A percentile compares a stretch with the other conserved stretches of the same genome.
Evolutionary conservation across 2,113 vertebrate species (phyloP).

Genomic region (Ailuropoda melanoleuca): DNA sequence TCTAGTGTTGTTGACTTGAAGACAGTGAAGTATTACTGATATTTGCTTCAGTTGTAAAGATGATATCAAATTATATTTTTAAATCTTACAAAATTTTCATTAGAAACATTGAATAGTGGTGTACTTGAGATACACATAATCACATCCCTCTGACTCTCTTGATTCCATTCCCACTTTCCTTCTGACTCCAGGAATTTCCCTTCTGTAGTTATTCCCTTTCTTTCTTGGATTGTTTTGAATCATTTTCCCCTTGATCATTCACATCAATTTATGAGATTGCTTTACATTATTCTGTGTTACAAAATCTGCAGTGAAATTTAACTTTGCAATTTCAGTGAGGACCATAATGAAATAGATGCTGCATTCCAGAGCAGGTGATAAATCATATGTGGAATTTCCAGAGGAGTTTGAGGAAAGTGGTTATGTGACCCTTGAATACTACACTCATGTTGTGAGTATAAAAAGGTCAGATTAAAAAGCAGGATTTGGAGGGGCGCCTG

Average conservation of each 20-base stretch:
- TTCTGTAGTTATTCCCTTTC: not conserved
- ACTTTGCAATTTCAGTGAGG: not conserved
- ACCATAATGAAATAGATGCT: not conserved
- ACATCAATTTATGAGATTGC: not conserved
- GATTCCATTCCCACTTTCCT: not conserved
- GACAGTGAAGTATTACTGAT: not conserved
- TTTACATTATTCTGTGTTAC: not conserved
- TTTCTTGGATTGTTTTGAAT: not conserved
- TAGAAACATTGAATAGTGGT: not conserved
- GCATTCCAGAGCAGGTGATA: not conserved
- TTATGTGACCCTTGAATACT: not conserved
- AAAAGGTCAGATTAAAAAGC: not conserved
- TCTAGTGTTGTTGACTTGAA: not conserved
- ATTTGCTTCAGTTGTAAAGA: not conserved
- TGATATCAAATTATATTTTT: not conserved
- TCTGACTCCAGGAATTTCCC: not conserved
- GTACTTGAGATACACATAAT: not conserved
- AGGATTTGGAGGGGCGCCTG: not conserved
- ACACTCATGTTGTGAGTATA: not conserved
- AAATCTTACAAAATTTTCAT: not conserved
- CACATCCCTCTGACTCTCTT: not conserved
- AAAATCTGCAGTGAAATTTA: not conserved
- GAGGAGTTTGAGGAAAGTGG: not conserved
- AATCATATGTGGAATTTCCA: not conserved
- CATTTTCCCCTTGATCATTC: not conserved